These are phyloP conservation scores for Drosophila bocki DNA, from an alignment of 1,140 invertebrate genomes.

Conservation along the genomic window DNA sequence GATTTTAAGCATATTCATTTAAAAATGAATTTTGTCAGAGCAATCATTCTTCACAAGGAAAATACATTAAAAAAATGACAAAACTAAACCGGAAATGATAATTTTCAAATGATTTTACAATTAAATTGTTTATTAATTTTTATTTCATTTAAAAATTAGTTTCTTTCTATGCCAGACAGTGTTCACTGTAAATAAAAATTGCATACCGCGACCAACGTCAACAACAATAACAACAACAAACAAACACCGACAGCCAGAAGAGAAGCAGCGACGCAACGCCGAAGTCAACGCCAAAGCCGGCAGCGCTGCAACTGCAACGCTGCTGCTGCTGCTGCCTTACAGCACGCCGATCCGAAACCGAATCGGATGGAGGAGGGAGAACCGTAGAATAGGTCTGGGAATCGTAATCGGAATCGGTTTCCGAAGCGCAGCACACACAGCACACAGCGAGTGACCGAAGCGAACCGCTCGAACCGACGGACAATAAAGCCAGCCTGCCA, in stretches of 20 bases:
- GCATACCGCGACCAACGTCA: constrained; percentile 78
- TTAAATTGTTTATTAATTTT: not conserved
- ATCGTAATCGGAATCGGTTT: constrained; percentile 33
- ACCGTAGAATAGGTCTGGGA: constrained; percentile 21
- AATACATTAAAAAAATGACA: constrained; percentile 11
- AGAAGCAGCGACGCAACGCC: constrained; percentile 19
- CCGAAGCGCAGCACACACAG: constrained; percentile 49
- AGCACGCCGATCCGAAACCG: constrained; percentile 32
- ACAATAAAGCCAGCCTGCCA: constrained; percentile 78
- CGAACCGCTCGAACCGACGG: constrained; percentile 81
- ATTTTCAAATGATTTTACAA: not conserved
- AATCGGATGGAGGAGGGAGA: constrained; percentile 14
- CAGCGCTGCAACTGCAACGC: constrained; percentile 34
- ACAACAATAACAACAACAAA: constrained; percentile 59
- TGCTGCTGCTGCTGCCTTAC: constrained; percentile 26
- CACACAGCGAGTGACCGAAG: constrained; percentile 66
- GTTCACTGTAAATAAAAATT: constrained; percentile 54
- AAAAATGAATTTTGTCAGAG: not conserved
- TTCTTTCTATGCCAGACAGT: not conserved
- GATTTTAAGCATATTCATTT: not conserved
- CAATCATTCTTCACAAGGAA: constrained; percentile 9
- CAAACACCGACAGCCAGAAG: constrained; percentile 63
- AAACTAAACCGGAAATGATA: too few species aligned
- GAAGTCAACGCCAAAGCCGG: constrained; percentile 22
- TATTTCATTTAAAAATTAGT: too few species aligned